Evolutionary conservation across 2,888 invertebrate genomes (phyloP), one percentile per base, ranked within the genome.

Genomic region (Hemicrepidius hirtus): DNA sequence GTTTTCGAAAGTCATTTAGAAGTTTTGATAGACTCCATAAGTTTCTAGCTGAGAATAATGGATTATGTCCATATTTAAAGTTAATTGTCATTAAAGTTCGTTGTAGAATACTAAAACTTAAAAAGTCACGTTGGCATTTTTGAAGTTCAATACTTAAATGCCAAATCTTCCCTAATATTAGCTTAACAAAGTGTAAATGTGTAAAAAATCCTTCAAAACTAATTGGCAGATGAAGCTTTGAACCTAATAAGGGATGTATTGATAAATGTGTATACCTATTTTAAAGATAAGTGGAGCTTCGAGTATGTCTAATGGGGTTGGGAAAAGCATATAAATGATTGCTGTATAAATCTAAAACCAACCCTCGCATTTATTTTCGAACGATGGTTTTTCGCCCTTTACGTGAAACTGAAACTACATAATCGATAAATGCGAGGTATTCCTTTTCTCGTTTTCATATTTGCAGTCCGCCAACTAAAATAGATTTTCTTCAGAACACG

Each of bases 321-420:
- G 37, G 55, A 55, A 41, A 28, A 24, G 66, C 66, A 66, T 55
- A 66, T 66, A 55, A 55, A 55, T 50, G 55, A 60, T 59, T 37
- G 49, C 68, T 37, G 49, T 50, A 69, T 69, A 63, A 69, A 63
- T 69, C 69, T 69, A 63, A 16, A 53, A 40, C 49, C 60, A 18
- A 50, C 21, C 32, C 63, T 28, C 16, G 18, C 40, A 49, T 50
- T 60, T 59, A 60, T 60, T 68, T 67, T 60, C 35, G 32, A 68
- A 50, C 60, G 40, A 68, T 50, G 62, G 37, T 24, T 67, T 68
- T 24, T 50, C 46, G 49, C 37, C 53, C 24, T 62, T 60, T 41
- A 41, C 63, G 63, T 50, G 64, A 65, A 65, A 44, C 69, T 13
- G n/a, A 63, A 55, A 50, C 21, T 13, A n/a, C n/a, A n/a, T n/a